These are phyloP conservation scores for Melanotaenia duboulayi DNA, from an alignment of 2,113 vertebrate species.

Conservation along the genomic window DNA sequence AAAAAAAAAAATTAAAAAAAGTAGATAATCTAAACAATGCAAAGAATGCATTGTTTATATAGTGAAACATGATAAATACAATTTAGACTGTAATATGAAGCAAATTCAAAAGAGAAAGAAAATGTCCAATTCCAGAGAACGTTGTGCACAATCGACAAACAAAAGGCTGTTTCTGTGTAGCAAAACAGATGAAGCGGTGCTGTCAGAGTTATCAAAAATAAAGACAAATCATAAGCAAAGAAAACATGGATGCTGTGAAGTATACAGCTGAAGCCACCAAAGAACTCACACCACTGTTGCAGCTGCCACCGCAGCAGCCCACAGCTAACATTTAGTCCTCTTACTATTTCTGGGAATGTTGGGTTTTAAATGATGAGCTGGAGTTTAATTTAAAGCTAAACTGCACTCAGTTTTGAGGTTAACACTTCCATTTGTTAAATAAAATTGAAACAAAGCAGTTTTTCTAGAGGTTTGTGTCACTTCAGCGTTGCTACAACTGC, in stretches of 20 bases:
- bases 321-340: fast-evolving
- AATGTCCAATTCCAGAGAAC: background rate
- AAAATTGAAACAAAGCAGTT: too few relatives aligned
- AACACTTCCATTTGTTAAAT: background rate
- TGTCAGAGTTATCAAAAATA: background rate
- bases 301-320: background rate
- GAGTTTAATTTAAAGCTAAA: background rate
- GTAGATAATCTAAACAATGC: conserved; percentile 58
- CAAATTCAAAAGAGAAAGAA: background rate
- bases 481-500: too few relatives aligned
- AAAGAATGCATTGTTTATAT: conserved; percentile 52
- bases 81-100: background rate
- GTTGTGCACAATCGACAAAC: background rate
- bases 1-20: conserved; percentile 41
- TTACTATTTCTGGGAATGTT: background rate
- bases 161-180: background rate
- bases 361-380: background rate
- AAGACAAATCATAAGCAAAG: background rate
- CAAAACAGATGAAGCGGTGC: conserved; percentile 3
- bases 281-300: conserved; percentile 2
- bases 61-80: conserved; percentile 30
- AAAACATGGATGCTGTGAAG: conserved; percentile 39
- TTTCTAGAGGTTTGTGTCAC: too few relatives aligned
- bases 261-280: conserved; percentile 27
- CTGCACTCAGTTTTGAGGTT: background rate